phyloP scores from a whole-genome alignment of 2,797 vertebrate genomes.

The Tenualosa thibaudeaui region DNA sequence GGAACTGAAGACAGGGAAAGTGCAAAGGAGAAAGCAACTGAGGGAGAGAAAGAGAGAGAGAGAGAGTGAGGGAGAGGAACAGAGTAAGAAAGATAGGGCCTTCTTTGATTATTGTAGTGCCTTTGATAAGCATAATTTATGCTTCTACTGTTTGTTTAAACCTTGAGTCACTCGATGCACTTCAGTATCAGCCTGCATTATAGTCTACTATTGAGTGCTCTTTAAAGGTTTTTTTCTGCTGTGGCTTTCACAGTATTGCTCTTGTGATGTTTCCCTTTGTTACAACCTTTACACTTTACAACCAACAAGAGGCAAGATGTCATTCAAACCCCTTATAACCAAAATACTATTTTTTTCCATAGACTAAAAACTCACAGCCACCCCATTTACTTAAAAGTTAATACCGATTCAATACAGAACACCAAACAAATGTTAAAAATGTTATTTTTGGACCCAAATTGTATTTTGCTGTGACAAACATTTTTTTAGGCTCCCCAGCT shows the following conservation, averaged over 20 bases:
- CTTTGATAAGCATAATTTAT: not conserved
- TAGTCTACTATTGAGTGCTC: not conserved
- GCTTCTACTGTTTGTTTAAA: conserved; percentile 21
- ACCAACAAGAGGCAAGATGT: not conserved
- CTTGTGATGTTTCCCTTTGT: not conserved
- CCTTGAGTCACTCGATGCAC: not conserved
- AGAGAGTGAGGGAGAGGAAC: not conserved
- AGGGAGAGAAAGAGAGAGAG: not conserved
- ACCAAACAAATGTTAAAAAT: not conserved
- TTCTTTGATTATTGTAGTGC: not conserved
- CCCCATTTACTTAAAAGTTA: not conserved
- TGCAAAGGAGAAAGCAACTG: not conserved
- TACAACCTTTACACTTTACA: not conserved
- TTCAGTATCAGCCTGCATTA: conserved; percentile 7
- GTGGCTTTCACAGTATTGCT: not conserved
- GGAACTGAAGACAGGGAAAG: not conserved
- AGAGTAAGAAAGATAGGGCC: not conserved
- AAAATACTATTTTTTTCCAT: not conserved
- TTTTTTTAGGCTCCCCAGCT: not conserved
- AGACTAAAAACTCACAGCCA: not conserved
- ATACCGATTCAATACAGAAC: not conserved
- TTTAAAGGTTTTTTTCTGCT: not conserved
- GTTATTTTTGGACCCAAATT: not conserved
- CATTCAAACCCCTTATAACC: not conserved
- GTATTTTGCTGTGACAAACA: not conserved